Evolutionary conservation across 2,797 vertebrate species (phyloP).

Genomic region (Columba guinea): DNA sequence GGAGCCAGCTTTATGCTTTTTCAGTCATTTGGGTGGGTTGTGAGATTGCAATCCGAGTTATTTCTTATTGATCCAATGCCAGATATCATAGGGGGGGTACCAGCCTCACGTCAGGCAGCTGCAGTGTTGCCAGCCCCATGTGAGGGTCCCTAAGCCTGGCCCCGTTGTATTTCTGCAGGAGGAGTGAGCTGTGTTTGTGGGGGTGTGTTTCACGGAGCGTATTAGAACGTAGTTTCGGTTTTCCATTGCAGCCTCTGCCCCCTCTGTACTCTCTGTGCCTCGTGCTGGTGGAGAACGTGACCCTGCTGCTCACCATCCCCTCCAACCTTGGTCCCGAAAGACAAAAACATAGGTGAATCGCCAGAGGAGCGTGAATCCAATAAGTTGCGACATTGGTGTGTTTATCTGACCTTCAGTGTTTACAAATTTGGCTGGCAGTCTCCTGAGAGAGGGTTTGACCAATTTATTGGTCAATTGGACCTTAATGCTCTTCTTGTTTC

Average conservation of each 20-base stretch:
- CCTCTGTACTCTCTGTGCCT: neutral
- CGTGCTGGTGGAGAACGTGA: neutral
- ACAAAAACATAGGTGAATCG: slow-evolving; percentile 43
- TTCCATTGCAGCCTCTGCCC: neutral
- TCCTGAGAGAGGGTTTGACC: slow-evolving; percentile 51
- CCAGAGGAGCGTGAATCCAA: slow-evolving; percentile 39
- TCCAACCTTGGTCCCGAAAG: neutral
- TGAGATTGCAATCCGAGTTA: neutral
- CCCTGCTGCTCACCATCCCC: neutral
- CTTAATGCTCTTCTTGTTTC: slow-evolving; percentile 35
- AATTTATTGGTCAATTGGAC: slow-evolving; percentile 40
- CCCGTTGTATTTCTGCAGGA: neutral
- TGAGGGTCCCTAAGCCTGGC: neutral
- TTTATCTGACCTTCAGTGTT: slow-evolving; percentile 50
- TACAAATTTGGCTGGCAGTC: slow-evolving; percentile 34
- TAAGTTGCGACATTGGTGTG: slow-evolving; percentile 40
- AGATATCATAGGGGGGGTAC: accelerated
- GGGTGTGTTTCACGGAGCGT: accelerated
- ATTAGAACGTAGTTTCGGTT: neutral
- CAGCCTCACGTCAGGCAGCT: accelerated
- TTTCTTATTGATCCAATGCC: neutral
- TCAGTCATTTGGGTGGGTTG: neutral
- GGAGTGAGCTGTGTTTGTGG: neutral
- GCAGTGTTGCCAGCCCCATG: neutral
- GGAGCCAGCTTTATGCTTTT: neutral